Conservation (phyloP, 2,113 vertebrate species). For the Pterocles burchelli region DNA sequence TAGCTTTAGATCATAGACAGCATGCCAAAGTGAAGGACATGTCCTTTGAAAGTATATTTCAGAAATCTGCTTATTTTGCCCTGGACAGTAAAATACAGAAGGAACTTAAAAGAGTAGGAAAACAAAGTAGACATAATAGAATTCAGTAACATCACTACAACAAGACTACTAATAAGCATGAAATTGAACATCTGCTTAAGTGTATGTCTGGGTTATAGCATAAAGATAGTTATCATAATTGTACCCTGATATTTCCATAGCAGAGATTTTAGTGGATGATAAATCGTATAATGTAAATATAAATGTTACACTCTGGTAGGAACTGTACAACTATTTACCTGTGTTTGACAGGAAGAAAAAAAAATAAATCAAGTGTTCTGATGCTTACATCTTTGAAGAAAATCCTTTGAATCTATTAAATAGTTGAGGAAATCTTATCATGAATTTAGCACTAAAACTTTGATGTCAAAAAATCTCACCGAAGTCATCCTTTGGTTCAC, state of each 20-base stretch:
- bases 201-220: slow-evolving; percentile 41
- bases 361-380: not conserved
- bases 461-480: not conserved
- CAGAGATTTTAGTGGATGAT: slow-evolving; percentile 15
- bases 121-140: slow-evolving; percentile 9
- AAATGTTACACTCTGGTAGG: not conserved
- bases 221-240: slow-evolving; percentile 48
- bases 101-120: not conserved
- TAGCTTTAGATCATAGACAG: not conserved
- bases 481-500: not conserved
- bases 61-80: not conserved
- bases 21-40: not conserved
- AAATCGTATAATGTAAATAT: slow-evolving; percentile 18
- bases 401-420: not conserved
- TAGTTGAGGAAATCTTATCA: not conserved
- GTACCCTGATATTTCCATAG: slow-evolving; percentile 16
- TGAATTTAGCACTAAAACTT: not conserved
- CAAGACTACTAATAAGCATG: slow-evolving; percentile 29
- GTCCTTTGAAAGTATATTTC: not conserved
- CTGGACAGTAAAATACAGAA: not conserved
- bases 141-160: slow-evolving; percentile 20
- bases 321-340: not conserved
- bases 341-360: not conserved
- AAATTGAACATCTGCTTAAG: slow-evolving; percentile 59
- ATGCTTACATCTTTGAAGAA: not conserved